Conservation (phyloP, 1,140 invertebrate species). For the Meloidogyne floridensis region DNA sequence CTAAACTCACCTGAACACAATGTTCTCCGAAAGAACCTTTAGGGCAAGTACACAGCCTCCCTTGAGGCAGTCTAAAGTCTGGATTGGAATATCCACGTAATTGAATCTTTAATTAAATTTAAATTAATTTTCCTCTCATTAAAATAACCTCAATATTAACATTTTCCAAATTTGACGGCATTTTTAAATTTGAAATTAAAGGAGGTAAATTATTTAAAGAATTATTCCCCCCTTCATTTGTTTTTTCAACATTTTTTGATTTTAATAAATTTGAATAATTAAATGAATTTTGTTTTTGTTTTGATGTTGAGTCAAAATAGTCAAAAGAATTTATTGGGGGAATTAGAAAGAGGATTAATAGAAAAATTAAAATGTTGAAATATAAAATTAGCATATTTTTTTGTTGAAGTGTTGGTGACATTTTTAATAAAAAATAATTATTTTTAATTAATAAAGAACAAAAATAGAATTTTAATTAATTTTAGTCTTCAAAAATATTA, state of each 20-base stretch:
- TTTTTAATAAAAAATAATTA: too few relatives aligned
- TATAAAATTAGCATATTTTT: too few relatives aligned
- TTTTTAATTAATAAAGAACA: too few relatives aligned
- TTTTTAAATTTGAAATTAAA: not conserved
- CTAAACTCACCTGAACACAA: not conserved
- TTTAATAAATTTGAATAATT: not conserved
- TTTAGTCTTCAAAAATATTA: too few relatives aligned
- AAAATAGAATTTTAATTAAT: too few relatives aligned
- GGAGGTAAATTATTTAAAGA: not conserved
- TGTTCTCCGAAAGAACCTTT: constrained; percentile 2
- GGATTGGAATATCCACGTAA: constrained; percentile 31
- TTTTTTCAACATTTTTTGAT: not conserved
- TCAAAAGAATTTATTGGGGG: not conserved
- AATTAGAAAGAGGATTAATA: not conserved
- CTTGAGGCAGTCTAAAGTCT: constrained; percentile 13
- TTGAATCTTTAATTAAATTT: constrained; percentile 18
- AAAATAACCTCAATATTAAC: not conserved
- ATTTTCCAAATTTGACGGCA: not conserved
- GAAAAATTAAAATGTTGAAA: not conserved
- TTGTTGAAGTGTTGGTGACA: too few relatives aligned
- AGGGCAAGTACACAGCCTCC: constrained; percentile 37
- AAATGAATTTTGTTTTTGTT: not conserved
- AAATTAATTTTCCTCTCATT: not conserved
- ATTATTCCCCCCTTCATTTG: not conserved
- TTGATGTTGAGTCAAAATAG: not conserved